Evolutionary conservation across 2,888 invertebrate genomes (phyloP), one percentile per base, ranked within the genome.

Genomic region (Tetramorium bicarinatum): DNA sequence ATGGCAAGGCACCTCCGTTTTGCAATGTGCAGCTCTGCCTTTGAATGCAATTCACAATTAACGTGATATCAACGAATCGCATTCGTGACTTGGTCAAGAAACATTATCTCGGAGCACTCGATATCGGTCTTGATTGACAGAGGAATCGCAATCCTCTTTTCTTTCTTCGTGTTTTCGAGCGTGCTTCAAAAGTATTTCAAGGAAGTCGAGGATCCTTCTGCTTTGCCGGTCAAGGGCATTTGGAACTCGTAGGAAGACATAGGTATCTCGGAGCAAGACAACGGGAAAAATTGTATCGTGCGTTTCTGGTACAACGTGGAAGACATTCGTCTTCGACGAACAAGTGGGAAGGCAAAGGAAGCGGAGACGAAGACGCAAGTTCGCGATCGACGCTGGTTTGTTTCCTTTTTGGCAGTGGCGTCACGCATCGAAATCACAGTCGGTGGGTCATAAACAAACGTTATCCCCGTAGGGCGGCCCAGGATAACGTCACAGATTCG

Each of bases 391-490:
- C 41, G 61, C 67, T 47, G n/a, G n/a, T 82, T 62, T 83, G n/a
- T 82, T 52, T 77, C 62, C 54, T 18, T 49, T 83, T 90, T 88
- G 90, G 89, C 87, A 90, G 90, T 88, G 87, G 75, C 64, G 47
- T 86, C 85, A 69, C 86, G 56, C 71, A 79, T 71, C 62, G 59
- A 21, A 80, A 85, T 84, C 89, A 71, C 83, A 49, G 77, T 77
- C 56, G 77, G 61, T 82, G 21, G 76, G 25, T 69, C 77, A 29
- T 77, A 72, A 56, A 62, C 64, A 66, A 71, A 83, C 82, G 67
- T 75, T 84, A 82, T 87, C 85, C 83, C 71, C 62, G 76, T 2
- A 67, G 66, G 72, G 13, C 79, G 89, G 64, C 62, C 47, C 34
- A 44, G 52, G 83, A 72, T 84, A 76, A 77, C 77, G 86, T 82